Percentiles rank a stretch among this genome's conserved stretches.
These are phyloP conservation scores for Nesometra sesokonis DNA, from an alignment of 35 echinoderm and acorn worm species.

Conservation along the genomic window DNA sequence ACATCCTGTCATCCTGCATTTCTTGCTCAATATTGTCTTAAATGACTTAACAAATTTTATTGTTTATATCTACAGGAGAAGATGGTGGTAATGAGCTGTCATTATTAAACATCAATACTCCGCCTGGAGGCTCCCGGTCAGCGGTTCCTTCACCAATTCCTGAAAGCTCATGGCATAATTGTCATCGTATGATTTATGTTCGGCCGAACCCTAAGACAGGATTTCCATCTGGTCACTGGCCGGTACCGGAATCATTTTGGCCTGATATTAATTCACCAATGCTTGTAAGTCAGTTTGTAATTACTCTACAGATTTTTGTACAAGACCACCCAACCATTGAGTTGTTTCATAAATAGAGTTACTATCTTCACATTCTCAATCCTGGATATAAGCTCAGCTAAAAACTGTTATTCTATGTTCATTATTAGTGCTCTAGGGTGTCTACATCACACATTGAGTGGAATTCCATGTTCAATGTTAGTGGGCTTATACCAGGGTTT, in stretches of 20 bases:
- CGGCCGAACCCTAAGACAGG: constrained; percentile 93
- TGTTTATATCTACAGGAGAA: neutral
- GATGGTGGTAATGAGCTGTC: neutral
- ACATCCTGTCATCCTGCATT: neutral
- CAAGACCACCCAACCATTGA: no score
- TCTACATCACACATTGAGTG: no score
- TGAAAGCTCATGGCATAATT: constrained; percentile 76
- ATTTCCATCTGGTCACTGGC: constrained; percentile 89
- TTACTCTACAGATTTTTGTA: no score
- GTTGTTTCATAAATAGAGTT: no score
- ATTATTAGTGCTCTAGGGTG: no score
- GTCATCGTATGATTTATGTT: constrained; percentile 81
- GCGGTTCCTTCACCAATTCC: neutral
- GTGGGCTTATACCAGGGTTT: no score
- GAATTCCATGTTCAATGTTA: no score
- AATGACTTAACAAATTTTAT: neutral
- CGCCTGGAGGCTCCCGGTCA: neutral
- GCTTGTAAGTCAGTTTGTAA: constrained; percentile 75
- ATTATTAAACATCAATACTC: neutral
- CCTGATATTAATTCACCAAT: constrained; percentile 81
- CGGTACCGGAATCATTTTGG: constrained; percentile 93
- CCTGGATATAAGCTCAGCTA: no score
- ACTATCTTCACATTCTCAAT: no score
- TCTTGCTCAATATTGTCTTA: neutral
- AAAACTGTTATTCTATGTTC: no score